Evolutionary conservation across 1,140 invertebrate species (phyloP).

Genomic region (Holcopasites calliopsidis): DNA sequence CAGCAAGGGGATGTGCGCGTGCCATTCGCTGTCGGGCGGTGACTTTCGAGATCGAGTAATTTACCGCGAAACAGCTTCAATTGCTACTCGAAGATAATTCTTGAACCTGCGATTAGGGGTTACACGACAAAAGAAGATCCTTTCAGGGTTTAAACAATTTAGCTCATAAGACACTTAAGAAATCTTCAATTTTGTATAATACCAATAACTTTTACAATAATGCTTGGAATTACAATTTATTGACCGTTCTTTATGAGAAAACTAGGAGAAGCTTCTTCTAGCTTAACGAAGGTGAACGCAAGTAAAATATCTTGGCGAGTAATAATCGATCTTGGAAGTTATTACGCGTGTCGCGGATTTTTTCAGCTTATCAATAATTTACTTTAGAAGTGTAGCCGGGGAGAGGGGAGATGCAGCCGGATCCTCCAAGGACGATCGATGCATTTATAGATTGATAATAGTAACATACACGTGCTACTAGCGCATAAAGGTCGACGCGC

Average conservation of each 20-base stretch:
- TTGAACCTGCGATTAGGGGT: too few relatives aligned
- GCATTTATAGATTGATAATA: slow-evolving; percentile 54
- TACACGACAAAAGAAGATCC: too few relatives aligned
- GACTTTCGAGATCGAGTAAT: slow-evolving; percentile 29
- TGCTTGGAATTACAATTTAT: too few relatives aligned
- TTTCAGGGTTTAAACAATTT: too few relatives aligned
- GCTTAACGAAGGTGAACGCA: too few relatives aligned
- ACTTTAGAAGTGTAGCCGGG: neutral
- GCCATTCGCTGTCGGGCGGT: slow-evolving; percentile 11
- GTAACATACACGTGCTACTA: slow-evolving; percentile 41
- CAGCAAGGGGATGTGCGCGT: neutral
- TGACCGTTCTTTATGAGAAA: too few relatives aligned
- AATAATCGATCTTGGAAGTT: neutral
- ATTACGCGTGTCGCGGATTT: slow-evolving; percentile 13
- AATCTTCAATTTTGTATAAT: too few relatives aligned
- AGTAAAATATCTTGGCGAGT: neutral
- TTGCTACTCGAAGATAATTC: neutral
- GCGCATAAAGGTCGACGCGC: slow-evolving; percentile 48
- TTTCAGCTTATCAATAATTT: slow-evolving; percentile 29
- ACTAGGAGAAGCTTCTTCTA: too few relatives aligned
- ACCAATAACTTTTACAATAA: too few relatives aligned
- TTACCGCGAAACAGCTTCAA: neutral
- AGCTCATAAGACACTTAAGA: too few relatives aligned
- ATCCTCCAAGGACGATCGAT: slow-evolving; percentile 28
- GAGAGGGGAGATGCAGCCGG: neutral